These are phyloP conservation scores for Molorchus minor DNA, from an alignment of 2,888 invertebrate genomes.

Conservation along the genomic window DNA sequence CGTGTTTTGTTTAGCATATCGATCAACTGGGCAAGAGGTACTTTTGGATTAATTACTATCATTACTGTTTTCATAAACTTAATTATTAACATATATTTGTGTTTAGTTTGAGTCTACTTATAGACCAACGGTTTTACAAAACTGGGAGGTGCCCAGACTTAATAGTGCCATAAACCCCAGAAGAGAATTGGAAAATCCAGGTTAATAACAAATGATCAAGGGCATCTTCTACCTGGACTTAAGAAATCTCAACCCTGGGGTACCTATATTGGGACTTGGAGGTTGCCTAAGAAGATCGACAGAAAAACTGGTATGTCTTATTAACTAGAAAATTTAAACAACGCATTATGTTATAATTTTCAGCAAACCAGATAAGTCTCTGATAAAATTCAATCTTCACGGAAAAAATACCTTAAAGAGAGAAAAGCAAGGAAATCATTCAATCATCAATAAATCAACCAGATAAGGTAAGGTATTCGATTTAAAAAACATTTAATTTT, in stretches of 20 bases:
- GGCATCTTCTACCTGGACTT: slow-evolving; percentile 72
- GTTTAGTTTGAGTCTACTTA: slow-evolving; percentile 69
- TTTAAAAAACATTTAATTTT: too few relatives aligned
- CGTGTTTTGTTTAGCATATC: too few relatives aligned
- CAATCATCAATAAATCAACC: too few relatives aligned
- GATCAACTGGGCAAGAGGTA: too few relatives aligned
- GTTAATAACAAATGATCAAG: slow-evolving; percentile 71
- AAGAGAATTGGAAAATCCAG: slow-evolving; percentile 63
- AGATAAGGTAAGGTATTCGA: too few relatives aligned
- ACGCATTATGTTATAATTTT: slow-evolving; percentile 3
- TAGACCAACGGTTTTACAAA: slow-evolving; percentile 69
- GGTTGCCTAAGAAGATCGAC: slow-evolving; percentile 50
- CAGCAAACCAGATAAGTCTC: slow-evolving; percentile 33
- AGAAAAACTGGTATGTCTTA: too few relatives aligned
- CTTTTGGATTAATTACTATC: too few relatives aligned
- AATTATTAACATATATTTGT: slow-evolving; percentile 31
- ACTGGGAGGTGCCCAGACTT: slow-evolving; percentile 75
- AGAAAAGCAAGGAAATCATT: too few relatives aligned
- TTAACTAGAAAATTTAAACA: too few relatives aligned
- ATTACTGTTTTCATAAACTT: too few relatives aligned
- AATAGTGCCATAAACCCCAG: slow-evolving; percentile 67
- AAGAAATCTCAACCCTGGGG: slow-evolving; percentile 69
- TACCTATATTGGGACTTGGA: slow-evolving; percentile 55
- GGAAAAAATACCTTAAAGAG: too few relatives aligned
- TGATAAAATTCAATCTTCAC: slow-evolving; percentile 3